Percentiles rank a stretch among this genome's conserved stretches.
phyloP scores from a whole-genome alignment of 2,888 invertebrate species.

The Heliconius aoede region DNA sequence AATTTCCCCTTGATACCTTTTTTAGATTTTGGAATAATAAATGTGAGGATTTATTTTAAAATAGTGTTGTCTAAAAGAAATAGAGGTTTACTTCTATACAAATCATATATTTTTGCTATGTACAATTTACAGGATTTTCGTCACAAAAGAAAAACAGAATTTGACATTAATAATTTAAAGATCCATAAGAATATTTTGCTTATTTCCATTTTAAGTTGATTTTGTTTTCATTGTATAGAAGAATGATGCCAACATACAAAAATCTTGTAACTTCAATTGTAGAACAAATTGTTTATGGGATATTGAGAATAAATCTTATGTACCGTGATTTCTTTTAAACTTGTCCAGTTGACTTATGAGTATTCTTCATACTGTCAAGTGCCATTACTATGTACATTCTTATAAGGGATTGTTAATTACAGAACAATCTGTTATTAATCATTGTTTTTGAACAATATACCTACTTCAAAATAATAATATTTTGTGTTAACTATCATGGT shows the following conservation, averaged over 20 bases:
- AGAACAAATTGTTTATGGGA: conserved; percentile 42
- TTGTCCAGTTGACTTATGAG: neutral
- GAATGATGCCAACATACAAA: conserved; percentile 31
- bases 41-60: neutral
- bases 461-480: neutral
- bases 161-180: conserved; percentile 13
- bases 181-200: neutral
- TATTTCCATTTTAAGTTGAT: neutral
- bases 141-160: neutral
- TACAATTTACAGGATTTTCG: conserved; percentile 11
- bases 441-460: conserved; percentile 19
- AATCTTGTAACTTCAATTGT: conserved; percentile 20
- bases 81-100: neutral
- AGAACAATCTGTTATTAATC: neutral
- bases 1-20: neutral
- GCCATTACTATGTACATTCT: neutral
- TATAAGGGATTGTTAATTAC: neutral
- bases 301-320: conserved; percentile 44
- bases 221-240: conserved; percentile 14
- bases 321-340: conserved; percentile 44
- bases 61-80: neutral
- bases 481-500: neutral
- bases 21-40: neutral
- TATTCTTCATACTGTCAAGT: neutral
- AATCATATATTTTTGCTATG: conserved; percentile 13